Evolutionary conservation across 2,113 vertebrate genomes (phyloP), one percentile per base, ranked within the genome.

Genomic region (Takifugu flavidus): DNA sequence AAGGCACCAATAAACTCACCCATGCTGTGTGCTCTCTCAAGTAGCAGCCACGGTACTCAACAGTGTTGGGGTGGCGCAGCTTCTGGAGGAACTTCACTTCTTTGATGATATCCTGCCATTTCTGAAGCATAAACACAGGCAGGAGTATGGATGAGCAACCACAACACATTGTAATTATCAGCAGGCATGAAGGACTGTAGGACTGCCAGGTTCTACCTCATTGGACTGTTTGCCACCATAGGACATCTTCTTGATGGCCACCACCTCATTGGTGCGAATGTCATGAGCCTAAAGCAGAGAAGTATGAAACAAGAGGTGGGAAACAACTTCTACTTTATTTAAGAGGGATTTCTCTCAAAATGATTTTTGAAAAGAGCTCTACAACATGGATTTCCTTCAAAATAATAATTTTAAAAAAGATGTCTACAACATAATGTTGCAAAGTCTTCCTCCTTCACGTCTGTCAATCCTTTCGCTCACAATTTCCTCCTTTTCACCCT

Each of bases 61-160:
- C 94, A 14, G 94, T 96, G 91, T 96, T 96, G 45, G 94, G 94
- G 81, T 96, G 95, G 28, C 92, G 91, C 59, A 96, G 91, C 72
- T 95, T 94, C 89, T 95, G 94, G 49, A 96, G 90, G 72, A 96
- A 96, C 83, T 95, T 95, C 58, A 96, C 94, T 79, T 96, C 95
- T 82, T 96, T 96, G 82, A 96, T 92, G 85, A 96, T 96, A 68
- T 96, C 95, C 79, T 96, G 95, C 95, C 95, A 96, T 89, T 96
- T 96, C 95, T 96, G 76, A 20, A 82, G 54, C n/a, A 73, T 0
- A 39, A 78, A 1, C 75, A 68, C 75, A 68, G 26, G 8, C 47
- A 55, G 8, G 12, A 25, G 28, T 28, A 53, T 5, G 3, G 7
- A 62, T 15, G 31, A 52, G 45, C 7, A 34, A 45, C 50, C 2